Evolutionary conservation across 2,113 vertebrate genomes (phyloP).

Genomic region (Oryzias melastigma): DNA sequence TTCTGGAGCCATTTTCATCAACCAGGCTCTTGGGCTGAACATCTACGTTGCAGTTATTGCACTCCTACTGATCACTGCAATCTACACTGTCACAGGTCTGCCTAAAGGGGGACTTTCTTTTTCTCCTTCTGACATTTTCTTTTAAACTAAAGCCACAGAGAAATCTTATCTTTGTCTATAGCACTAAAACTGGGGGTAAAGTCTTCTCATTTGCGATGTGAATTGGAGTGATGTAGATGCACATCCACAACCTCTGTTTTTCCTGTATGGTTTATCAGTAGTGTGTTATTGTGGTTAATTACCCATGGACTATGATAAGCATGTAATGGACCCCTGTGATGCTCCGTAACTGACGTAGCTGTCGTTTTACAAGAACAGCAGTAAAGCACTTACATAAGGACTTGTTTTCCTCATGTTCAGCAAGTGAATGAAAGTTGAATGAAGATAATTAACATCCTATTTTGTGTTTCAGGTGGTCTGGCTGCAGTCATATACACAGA

Average conservation of each 20-base stretch:
- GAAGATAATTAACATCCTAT: not conserved
- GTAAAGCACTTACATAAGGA: constrained; percentile 5
- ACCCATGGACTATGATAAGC: too few relatives aligned
- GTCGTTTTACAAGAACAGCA: constrained; percentile 2
- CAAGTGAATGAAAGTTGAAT: too few relatives aligned
- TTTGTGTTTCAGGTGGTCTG: constrained; percentile 82
- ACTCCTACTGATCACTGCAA: constrained; percentile 90
- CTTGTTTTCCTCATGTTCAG: not conserved
- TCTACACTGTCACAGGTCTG: constrained; percentile 90
- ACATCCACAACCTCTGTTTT: not conserved
- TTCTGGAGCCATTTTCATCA: constrained; percentile 94
- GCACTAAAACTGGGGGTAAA: constrained; percentile 43
- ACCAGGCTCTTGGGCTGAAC: constrained; percentile 96
- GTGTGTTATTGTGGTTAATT: too few relatives aligned
- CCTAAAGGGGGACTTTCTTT: constrained; percentile 1
- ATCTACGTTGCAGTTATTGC: constrained; percentile 92
- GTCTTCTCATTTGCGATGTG: constrained; percentile 33
- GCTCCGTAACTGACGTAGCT: constrained; percentile 23
- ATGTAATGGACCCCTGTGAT: constrained; percentile 33
- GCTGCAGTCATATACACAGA: constrained; percentile 97
- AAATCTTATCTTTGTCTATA: constrained; percentile 43
- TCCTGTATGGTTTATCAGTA: too few relatives aligned
- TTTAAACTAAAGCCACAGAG: constrained; percentile 5
- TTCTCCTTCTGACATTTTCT: not conserved
- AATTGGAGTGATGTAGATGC: constrained; percentile 2